A percentile compares a stretch with the other conserved stretches of the same genome.
phyloP scores from a whole-genome alignment of 2,797 vertebrate genomes.

The Staurois parvus region DNA sequence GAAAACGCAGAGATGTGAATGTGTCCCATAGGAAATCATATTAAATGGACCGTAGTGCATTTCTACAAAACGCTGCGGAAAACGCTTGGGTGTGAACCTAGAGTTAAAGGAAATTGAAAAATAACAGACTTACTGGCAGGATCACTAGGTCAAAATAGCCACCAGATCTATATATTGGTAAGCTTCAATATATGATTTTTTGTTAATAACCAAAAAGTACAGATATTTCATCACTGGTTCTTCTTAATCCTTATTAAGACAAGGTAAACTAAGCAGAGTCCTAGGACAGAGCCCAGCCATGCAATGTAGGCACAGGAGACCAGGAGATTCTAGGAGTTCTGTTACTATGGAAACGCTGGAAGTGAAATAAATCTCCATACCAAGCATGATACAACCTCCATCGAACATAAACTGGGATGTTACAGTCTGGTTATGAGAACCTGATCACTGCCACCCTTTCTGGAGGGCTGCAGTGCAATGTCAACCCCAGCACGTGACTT shows the following conservation, averaged over 20 bases:
- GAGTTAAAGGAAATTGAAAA: too few relatives aligned
- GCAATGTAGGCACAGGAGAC: conserved; percentile 12
- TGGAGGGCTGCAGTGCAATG: neutral
- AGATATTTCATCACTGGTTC: too few relatives aligned
- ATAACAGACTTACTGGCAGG: too few relatives aligned
- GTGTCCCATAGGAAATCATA: too few relatives aligned
- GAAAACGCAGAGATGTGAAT: too few relatives aligned
- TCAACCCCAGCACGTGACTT: neutral
- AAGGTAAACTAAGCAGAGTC: neutral
- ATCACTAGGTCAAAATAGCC: too few relatives aligned
- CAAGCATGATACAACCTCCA: conserved; percentile 19
- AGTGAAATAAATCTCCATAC: conserved; percentile 33
- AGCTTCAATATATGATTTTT: too few relatives aligned
- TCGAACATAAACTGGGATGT: conserved; percentile 13
- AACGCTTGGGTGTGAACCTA: too few relatives aligned
- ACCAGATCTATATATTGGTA: too few relatives aligned
- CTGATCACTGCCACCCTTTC: neutral
- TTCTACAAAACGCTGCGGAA: too few relatives aligned
- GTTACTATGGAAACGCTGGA: conserved; percentile 50
- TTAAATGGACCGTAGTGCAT: too few relatives aligned
- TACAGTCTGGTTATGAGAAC: neutral
- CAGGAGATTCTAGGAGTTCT: conserved; percentile 1
- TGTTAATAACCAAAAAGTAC: too few relatives aligned
- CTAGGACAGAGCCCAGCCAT: neutral
- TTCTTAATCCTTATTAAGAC: neutral